Percentiles rank a stretch among this genome's conserved stretches.
Conservation (phyloP, 2,797 vertebrate species). For the Hirundo rustica region DNA sequence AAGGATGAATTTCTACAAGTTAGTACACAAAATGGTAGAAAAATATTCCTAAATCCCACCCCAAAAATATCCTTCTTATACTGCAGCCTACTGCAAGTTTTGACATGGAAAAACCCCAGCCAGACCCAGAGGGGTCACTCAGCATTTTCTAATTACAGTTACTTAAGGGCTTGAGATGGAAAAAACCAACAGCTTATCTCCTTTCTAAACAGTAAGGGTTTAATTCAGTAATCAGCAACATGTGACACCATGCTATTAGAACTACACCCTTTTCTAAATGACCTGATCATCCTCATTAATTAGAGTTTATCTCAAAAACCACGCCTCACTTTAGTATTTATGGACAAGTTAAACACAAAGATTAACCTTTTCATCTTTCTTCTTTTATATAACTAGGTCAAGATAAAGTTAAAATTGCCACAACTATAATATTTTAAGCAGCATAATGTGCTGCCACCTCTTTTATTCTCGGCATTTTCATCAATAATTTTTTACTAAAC, state of each 20-base stretch:
- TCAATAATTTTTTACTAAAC: not conserved
- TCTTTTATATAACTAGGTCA: not conserved
- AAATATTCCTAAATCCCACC: not conserved
- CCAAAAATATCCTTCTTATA: not conserved
- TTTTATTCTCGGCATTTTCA: not conserved
- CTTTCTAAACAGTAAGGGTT: not conserved
- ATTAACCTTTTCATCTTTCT: not conserved
- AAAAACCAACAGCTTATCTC: not conserved
- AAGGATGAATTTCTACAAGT: not conserved
- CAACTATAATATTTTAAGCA: not conserved
- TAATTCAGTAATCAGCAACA: not conserved
- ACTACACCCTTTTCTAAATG: not conserved
- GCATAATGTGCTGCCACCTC: not conserved
- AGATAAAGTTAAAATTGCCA: not conserved
- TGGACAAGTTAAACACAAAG: not conserved
- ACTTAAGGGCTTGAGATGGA: not conserved
- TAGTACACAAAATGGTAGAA: not conserved
- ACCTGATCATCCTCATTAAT: not conserved
- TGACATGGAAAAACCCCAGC: not conserved
- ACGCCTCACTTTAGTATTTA: not conserved
- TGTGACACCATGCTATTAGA: not conserved
- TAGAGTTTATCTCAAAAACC: not conserved
- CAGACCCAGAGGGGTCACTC: not conserved
- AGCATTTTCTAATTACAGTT: not conserved
- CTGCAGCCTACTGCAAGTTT: not conserved